phyloP scores from a whole-genome alignment of 2,797 vertebrate species.

The Chelonia mydas region DNA sequence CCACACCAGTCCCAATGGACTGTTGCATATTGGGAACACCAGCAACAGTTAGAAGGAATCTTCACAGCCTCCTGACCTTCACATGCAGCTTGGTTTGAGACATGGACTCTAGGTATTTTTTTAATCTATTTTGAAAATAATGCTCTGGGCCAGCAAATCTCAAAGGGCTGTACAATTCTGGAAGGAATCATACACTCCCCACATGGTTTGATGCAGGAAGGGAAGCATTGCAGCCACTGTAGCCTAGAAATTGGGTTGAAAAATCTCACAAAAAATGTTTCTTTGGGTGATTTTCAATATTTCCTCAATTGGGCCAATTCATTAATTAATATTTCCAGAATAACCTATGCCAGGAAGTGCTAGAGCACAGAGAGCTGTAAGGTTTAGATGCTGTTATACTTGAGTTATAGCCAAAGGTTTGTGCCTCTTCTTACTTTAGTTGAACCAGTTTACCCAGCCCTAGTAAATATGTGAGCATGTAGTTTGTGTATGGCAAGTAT shows the following conservation, averaged over 20 bases:
- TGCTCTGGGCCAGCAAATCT: neutral
- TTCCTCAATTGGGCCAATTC: neutral
- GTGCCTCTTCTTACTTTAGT: conserved; percentile 60
- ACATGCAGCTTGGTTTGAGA: neutral
- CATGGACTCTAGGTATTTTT: neutral
- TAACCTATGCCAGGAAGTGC: neutral
- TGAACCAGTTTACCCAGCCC: conserved; percentile 20
- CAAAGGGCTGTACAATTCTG: neutral
- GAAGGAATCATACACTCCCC: neutral
- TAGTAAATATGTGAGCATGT: conserved; percentile 23
- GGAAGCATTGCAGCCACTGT: conserved; percentile 19
- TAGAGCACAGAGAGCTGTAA: neutral
- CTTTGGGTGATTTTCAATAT: conserved; percentile 2
- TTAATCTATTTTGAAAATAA: conserved; percentile 14
- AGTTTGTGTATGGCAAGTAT: conserved; percentile 6
- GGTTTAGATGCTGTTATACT: neutral
- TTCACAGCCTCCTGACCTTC: neutral
- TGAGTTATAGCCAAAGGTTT: neutral
- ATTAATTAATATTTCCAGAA: neutral
- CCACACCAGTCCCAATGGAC: neutral
- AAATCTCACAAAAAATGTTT: neutral
- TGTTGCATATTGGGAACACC: neutral
- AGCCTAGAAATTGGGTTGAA: neutral
- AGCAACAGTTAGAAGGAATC: neutral
- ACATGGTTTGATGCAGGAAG: neutral